Evolutionary conservation across 2,888 invertebrate species (phyloP).

Genomic region (Dynastes grantii): DNA sequence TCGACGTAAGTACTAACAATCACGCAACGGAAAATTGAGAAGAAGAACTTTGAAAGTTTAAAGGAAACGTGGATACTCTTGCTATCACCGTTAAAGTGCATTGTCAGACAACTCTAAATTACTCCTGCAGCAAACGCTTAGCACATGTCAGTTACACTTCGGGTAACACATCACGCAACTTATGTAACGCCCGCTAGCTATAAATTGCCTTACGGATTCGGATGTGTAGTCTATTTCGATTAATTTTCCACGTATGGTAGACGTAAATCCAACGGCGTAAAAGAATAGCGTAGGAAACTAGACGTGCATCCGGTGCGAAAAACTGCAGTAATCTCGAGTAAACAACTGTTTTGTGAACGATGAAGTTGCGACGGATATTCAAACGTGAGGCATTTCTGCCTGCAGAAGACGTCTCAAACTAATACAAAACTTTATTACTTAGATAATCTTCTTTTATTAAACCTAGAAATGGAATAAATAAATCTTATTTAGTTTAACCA

Average conservation of each 20-base stretch:
- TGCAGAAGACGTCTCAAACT: neutral
- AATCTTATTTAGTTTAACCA: neutral
- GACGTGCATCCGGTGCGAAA: neutral
- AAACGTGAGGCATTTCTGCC: neutral
- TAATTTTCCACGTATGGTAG: neutral
- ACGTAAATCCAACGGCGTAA: neutral
- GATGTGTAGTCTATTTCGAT: neutral
- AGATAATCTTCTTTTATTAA: neutral
- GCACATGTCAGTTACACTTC: conserved; percentile 8
- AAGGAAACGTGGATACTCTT: no score
- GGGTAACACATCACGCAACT: neutral
- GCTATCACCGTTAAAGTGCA: neutral
- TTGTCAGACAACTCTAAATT: neutral
- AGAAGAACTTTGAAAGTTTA: no score
- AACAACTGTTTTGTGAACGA: conserved; percentile 13
- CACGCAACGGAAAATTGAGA: no score
- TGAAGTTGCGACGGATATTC: neutral
- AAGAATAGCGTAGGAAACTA: neutral
- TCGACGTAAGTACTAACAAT: no score
- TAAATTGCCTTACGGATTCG: neutral
- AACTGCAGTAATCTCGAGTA: conserved; percentile 11
- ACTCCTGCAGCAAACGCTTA: neutral
- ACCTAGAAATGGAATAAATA: neutral
- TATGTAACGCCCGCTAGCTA: neutral
- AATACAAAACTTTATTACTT: neutral